Evolutionary conservation across 1,140 invertebrate genomes (phyloP), one percentile per base, ranked within the genome.

Genomic region (Achroia grisella): DNA sequence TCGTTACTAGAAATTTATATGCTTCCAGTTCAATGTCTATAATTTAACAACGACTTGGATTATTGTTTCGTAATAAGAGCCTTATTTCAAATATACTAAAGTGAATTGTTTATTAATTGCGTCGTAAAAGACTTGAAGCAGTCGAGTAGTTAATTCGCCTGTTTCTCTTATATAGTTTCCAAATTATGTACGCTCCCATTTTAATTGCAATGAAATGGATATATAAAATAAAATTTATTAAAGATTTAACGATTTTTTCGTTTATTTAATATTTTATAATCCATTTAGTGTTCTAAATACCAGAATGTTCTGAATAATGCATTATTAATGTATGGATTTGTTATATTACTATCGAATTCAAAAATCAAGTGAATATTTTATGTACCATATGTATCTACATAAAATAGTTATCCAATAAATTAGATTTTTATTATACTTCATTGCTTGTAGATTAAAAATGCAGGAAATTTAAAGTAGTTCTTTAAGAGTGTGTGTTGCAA

Each of bases 91-190:
- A 33, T 39, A 39, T 43, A 49, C 43, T 61, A 53, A 53, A 59
- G 37, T 55, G 45, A 62, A 62, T 66, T 55, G 56, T 59, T 59
- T 59, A 56, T 59, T 60, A 60, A 67, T 60, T 57, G 49, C 50
- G 29, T 52, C 51, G 52, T 60, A 63, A 60, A 62, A 49, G 31
- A 41, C 9, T 17, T 13, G 8, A 14, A 17, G 12, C 47, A 43
- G 28, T 31, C 23, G 12, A 29, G 39, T 44, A 41, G 47, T 53
- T 62, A 36, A 52, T 57, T 47, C 33, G 34, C 34, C 41, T 32
- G 39, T 52, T 43, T 48, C 28, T 17, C 34, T 52, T 48, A 43
- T 43, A 46, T 46, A 40, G 54, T 52, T 54, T 49, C 43, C 12
- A 40, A 52, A 50, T 52, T 47, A 54, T 43, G 35, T 44, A 46